Percentiles rank a stretch among this genome's conserved stretches.
Evolutionary conservation across 1,140 invertebrate species (phyloP).

Genomic region (Zaprionus africanus): DNA sequence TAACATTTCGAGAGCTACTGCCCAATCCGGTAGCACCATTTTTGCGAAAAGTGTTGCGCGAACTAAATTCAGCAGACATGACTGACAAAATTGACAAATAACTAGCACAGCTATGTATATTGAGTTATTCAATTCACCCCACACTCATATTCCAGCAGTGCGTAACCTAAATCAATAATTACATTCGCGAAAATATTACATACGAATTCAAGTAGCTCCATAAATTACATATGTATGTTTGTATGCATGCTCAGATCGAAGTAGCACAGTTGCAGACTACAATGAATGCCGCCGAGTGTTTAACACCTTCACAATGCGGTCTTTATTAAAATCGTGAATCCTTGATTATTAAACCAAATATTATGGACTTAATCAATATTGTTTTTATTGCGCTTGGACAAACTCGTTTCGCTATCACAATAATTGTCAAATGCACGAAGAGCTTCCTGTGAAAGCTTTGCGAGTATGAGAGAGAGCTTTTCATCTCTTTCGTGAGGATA

Average conservation of each 20-base stretch:
- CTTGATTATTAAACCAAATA: conserved; percentile 17
- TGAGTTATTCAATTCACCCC: not conserved
- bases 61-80: conserved; percentile 67
- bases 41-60: conserved; percentile 72
- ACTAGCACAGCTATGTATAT: not conserved
- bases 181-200: conserved; percentile 3
- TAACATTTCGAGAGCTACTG: conserved; percentile 64
- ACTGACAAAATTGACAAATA: conserved; percentile 1
- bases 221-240: not conserved
- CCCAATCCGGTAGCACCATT: conserved; percentile 56
- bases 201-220: not conserved
- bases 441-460: conserved; percentile 25
- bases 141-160: not conserved
- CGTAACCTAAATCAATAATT: conserved; percentile 13
- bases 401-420: conserved; percentile 26
- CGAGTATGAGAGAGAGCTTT: conserved; percentile 6
- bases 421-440: conserved; percentile 12
- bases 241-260: not conserved
- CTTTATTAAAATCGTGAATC: not conserved
- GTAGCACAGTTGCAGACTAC: not conserved
- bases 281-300: not conserved
- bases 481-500: not conserved
- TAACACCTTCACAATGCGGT: not conserved
- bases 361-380: conserved; percentile 11
- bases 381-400: conserved; percentile 26